Evolutionary conservation across 1,140 invertebrate species (phyloP).

Genomic region (Lepidotrigona ventralis): DNA sequence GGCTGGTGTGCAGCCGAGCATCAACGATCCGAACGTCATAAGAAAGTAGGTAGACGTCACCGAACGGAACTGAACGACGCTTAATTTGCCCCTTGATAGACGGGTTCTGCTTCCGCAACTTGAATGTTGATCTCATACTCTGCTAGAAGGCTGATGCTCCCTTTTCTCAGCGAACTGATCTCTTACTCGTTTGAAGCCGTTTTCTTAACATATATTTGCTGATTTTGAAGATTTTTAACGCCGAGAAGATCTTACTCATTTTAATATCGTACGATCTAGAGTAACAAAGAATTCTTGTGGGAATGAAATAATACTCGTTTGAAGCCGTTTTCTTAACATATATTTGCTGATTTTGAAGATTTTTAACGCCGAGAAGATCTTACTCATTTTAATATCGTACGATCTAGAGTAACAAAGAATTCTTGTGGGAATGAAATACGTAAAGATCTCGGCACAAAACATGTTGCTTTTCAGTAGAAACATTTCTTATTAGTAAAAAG

Average conservation of each 20-base stretch:
- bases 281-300: too few species aligned
- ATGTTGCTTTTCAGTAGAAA: too few species aligned
- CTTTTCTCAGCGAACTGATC: neutral
- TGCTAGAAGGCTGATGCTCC: neutral
- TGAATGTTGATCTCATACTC: slow-evolving; percentile 16
- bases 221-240: neutral
- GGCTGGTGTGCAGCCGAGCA: slow-evolving; percentile 46
- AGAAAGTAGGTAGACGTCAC: slow-evolving; percentile 67
- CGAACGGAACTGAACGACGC: neutral
- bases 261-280: too few species aligned
- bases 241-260: neutral
- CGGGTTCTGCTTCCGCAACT: neutral
- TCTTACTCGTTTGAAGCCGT: neutral
- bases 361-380: neutral
- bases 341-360: neutral
- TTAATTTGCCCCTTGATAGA: slow-evolving; percentile 30
- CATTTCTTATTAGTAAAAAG: too few species aligned
- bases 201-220: neutral
- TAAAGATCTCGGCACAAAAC: too few species aligned
- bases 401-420: too few species aligned
- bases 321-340: neutral
- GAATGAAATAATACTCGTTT: neutral
- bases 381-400: too few species aligned
- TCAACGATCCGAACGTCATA: slow-evolving; percentile 60
- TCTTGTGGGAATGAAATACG: too few species aligned